Conservation (phyloP, 2,797 vertebrate species). For the Sebastes nivosus region DNA sequence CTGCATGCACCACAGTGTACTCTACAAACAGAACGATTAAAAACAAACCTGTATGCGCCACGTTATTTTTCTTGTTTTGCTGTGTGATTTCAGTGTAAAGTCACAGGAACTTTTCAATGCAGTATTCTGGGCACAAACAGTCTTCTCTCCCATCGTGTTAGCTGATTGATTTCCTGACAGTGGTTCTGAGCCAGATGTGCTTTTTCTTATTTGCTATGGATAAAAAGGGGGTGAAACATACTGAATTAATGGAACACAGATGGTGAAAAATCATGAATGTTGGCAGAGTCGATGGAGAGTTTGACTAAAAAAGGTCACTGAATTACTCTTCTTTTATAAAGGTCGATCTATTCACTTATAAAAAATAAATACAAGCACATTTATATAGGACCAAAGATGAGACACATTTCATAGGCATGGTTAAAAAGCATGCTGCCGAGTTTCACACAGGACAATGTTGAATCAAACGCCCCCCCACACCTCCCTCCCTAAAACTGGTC, state of each 20-base stretch:
- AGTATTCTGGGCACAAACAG: background rate
- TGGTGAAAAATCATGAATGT: constrained; percentile 4
- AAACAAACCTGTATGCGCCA: constrained; percentile 16
- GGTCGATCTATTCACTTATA: constrained; percentile 50
- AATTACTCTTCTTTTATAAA: constrained; percentile 43
- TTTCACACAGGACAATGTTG: constrained; percentile 73
- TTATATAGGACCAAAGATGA: constrained; percentile 69
- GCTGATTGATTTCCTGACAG: background rate
- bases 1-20: constrained; percentile 69
- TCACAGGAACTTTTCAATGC: constrained; percentile 11
- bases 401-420: constrained; percentile 66
- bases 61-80: background rate
- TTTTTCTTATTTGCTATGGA: constrained; percentile 37
- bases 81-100: constrained; percentile 1
- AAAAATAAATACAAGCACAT: constrained; percentile 77
- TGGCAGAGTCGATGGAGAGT: constrained; percentile 7
- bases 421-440: constrained; percentile 75
- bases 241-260: background rate
- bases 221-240: background rate
- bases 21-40: constrained; percentile 37
- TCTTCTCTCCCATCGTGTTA: background rate
- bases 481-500: constrained; percentile 9
- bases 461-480: constrained; percentile 10
- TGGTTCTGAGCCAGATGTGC: constrained; percentile 35
- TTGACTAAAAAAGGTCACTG: constrained; percentile 1